Evolutionary conservation across 2,113 vertebrate genomes (phyloP).

Genomic region (Solenodon paradoxus): DNA sequence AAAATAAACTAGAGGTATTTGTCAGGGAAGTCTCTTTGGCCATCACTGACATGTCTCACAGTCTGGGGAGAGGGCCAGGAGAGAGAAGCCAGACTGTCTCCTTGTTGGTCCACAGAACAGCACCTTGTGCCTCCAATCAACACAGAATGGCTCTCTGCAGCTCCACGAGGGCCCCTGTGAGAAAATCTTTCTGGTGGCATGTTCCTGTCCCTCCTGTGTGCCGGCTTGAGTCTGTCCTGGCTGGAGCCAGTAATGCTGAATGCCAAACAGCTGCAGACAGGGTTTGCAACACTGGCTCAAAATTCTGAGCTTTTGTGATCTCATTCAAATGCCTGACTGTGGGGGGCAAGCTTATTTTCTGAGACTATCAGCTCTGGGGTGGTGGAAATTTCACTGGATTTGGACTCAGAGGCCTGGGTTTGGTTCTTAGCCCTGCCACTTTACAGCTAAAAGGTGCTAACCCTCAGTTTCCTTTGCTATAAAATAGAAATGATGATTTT

Average conservation of each 20-base stretch:
- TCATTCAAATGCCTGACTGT: neutral
- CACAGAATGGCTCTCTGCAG: neutral
- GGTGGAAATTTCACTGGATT: neutral
- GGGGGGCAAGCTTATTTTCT: neutral
- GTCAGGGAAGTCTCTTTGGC: neutral
- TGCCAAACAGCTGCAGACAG: constrained; percentile 6
- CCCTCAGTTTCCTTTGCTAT: neutral
- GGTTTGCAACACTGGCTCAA: neutral
- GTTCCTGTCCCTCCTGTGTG: neutral
- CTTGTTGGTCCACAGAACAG: neutral
- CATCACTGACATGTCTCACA: neutral
- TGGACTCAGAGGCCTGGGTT: neutral
- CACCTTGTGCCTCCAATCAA: neutral
- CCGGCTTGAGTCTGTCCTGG: neutral
- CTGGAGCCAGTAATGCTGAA: neutral
- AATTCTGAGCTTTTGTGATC: constrained; percentile 7
- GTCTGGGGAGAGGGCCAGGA: neutral
- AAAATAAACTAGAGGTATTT: neutral
- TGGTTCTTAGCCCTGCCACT: neutral
- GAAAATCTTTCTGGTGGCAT: neutral
- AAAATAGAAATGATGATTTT: neutral
- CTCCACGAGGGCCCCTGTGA: fast-evolving
- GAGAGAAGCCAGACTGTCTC: neutral
- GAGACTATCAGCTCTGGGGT: neutral
- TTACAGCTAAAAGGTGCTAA: neutral